Conservation (phyloP, 2,797 vertebrate genomes). For the Vespertilio murinus region DNA sequence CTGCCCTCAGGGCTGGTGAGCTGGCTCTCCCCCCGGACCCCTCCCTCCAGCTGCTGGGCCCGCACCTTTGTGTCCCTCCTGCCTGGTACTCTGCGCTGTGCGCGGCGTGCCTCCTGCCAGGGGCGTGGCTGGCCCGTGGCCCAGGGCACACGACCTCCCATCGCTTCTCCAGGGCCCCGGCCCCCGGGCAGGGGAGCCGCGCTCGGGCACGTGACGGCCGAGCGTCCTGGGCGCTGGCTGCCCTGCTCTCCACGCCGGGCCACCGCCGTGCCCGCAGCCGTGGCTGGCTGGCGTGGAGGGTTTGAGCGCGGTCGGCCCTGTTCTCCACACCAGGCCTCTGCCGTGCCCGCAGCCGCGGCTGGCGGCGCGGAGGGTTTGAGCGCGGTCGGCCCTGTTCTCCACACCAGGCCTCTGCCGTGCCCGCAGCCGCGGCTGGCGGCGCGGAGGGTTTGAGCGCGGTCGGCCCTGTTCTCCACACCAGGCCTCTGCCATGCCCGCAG, state of each 20-base stretch:
- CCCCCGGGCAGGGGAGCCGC: neutral
- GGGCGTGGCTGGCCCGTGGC: neutral
- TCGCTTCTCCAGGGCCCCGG: fast-evolving
- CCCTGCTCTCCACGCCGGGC: neutral
- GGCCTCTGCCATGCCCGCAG: no score
- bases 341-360: no score
- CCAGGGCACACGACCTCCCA: fast-evolving
- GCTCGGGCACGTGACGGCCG: fast-evolving
- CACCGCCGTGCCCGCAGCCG: neutral
- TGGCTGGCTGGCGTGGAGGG: neutral
- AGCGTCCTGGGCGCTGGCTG: neutral
- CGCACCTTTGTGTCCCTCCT: fast-evolving
- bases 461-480: no score
- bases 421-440: neutral
- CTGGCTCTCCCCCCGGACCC: neutral
- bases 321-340: no score
- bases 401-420: no score
- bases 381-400: no score
- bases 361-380: no score
- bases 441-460: neutral
- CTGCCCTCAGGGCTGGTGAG: fast-evolving
- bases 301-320: no score
- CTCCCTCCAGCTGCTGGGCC: neutral
- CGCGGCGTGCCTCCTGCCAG: neutral
- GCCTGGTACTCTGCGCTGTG: fast-evolving